phyloP scores from a whole-genome alignment of 2,797 vertebrate genomes.

The Chrosomus eos region DNA sequence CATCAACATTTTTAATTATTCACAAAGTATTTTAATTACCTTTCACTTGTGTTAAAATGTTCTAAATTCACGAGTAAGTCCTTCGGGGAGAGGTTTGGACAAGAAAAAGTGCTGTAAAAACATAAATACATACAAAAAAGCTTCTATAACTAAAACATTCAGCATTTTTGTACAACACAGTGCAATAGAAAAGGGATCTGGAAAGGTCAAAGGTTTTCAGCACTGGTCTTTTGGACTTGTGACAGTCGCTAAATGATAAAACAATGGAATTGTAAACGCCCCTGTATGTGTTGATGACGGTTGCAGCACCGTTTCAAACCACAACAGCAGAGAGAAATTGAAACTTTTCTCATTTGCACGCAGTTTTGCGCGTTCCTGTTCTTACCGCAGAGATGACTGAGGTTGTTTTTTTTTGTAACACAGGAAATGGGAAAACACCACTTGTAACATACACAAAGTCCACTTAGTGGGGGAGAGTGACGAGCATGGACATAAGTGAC shows the following conservation, averaged over 20 bases:
- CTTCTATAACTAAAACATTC: conserved; percentile 78
- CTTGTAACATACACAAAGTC: conserved; percentile 59
- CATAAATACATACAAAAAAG: conserved; percentile 82
- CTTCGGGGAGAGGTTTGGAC: conserved; percentile 69
- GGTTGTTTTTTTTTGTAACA: conserved; percentile 59
- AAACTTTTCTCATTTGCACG: conserved; percentile 25
- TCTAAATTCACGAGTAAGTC: conserved; percentile 70
- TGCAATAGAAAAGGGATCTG: conserved; percentile 70
- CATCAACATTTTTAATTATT: conserved; percentile 71
- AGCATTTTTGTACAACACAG: conserved; percentile 80
- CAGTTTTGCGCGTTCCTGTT: conserved; percentile 49
- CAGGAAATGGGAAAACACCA: conserved; percentile 49
- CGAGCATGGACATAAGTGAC: conserved; percentile 37
- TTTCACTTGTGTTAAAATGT: conserved; percentile 57
- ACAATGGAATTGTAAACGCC: conserved; percentile 67
- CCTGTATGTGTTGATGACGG: conserved; percentile 50
- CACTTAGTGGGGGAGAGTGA: conserved; percentile 42
- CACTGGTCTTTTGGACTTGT: conserved; percentile 58
- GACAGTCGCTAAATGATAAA: conserved; percentile 58
- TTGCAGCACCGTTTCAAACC: conserved; percentile 62
- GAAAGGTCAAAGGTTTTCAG: conserved; percentile 61
- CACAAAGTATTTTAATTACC: conserved; percentile 67
- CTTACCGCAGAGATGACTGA: conserved; percentile 39
- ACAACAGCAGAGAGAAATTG: conserved; percentile 55
- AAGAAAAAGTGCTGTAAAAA: conserved; percentile 80